Percentiles rank a stretch among this genome's conserved stretches.
Evolutionary conservation across 2,888 invertebrate species (phyloP).

Genomic region (Eugnorisma glareosa): DNA sequence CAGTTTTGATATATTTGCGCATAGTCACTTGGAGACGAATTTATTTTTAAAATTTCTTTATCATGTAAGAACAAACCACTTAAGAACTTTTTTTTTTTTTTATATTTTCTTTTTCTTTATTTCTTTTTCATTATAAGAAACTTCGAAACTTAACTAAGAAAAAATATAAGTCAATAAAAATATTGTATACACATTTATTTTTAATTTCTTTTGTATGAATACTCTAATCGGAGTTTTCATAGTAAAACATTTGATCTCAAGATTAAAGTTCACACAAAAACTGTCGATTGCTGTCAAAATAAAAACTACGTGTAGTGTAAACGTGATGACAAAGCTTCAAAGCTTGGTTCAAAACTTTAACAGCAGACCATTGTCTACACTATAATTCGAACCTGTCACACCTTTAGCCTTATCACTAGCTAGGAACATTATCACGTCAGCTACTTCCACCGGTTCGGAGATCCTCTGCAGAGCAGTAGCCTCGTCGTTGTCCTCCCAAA

Average conservation of each 20-base stretch:
- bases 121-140: too few species aligned
- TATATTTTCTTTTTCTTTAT: too few species aligned
- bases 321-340: not conserved
- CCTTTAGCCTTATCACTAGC: conserved; percentile 72
- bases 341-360: conserved; percentile 31
- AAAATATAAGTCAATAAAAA: not conserved
- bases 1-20: not conserved
- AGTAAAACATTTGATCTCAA: not conserved
- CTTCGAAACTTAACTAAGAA: not conserved
- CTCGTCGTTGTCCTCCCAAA: not conserved
- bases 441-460: conserved; percentile 77
- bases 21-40: not conserved
- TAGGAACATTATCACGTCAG: conserved; percentile 69
- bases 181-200: not conserved
- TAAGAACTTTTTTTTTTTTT: too few species aligned
- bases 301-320: too few species aligned
- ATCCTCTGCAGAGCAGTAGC: conserved; percentile 44
- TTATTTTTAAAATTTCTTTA: not conserved
- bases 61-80: too few species aligned
- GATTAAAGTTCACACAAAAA: not conserved
- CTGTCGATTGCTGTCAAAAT: not conserved
- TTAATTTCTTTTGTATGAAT: not conserved
- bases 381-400: conserved; percentile 67
- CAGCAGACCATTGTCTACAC: conserved; percentile 64
- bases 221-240: not conserved